Evolutionary conservation across 2,113 vertebrate genomes (phyloP), one percentile per base, ranked within the genome.

Genomic region (Dolichotis patagonum): DNA sequence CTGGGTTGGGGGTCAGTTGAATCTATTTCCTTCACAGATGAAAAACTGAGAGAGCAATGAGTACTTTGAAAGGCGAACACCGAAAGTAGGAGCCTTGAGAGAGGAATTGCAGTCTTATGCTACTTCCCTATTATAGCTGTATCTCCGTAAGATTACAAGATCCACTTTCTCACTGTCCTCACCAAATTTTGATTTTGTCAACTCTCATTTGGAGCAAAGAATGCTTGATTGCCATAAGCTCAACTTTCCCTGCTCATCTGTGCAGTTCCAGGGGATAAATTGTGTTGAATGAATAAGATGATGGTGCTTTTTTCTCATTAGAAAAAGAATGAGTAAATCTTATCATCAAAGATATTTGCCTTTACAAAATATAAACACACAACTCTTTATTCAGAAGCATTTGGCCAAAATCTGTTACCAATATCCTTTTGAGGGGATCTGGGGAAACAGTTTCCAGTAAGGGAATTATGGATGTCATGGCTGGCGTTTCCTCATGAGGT

Each of bases 1-100:
- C 1, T 10, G 35, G 52, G 3, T 0, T 52, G 3, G 0, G 7
- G 20, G 1, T 58, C 32, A 20, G 24, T 62, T 4, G 81, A 77
- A 9, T 32, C 9, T 38, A 41, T 9, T 41, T 35, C 19, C 24
- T 11, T 69, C 43, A 41, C 43, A 85, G 49, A 49, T 2, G 32
- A 49, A 69, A 77, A 88, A 58, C 0, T 3, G 5, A 73, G 75
- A 77, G 52, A 28, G 67, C 1, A 46, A 26, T 5, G 10, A 4
- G 16, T 3, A 0, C 17, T 35, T 19, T 16, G n/a, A 26, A 49
- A 38, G 22, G 24, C 62, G 49, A 88, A 12, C n/a, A 43, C 32
- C 5, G 43, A 71, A 49, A 82, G 2, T 3, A 35, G 6, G 28
- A 54, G 35, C 28, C 2, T 65, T 30, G 24, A 17, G 17, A 60